A percentile compares a stretch with the other conserved stretches of the same genome.
Evolutionary conservation across 2,888 invertebrate species (phyloP).

Genomic region (Brachypterus glaber): DNA sequence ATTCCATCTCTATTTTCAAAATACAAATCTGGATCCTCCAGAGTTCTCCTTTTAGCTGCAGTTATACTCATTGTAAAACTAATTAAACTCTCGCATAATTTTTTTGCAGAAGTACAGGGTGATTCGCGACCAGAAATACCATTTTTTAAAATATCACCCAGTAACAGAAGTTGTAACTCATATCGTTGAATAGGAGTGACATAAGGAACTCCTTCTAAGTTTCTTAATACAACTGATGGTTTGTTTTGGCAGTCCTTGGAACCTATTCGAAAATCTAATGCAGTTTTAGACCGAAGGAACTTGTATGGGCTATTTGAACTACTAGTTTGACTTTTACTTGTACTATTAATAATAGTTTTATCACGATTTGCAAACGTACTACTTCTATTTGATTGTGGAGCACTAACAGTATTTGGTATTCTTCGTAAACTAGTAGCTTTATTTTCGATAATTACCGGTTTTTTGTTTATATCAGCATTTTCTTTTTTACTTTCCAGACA

Average conservation of each 20-base stretch:
- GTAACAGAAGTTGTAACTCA: constrained; percentile 60
- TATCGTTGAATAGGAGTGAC: constrained; percentile 63
- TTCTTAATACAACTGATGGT: too few species aligned
- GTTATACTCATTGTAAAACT: constrained; percentile 74
- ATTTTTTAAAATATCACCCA: constrained; percentile 64
- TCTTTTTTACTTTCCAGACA: constrained; percentile 23
- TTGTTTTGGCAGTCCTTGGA: too few species aligned
- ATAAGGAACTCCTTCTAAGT: constrained; percentile 40
- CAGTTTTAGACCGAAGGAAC: constrained; percentile 39
- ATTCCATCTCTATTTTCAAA: constrained; percentile 48
- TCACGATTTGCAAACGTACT: background rate
- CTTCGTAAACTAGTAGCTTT: constrained; percentile 26
- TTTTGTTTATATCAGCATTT: constrained; percentile 9
- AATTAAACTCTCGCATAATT: constrained; percentile 61
- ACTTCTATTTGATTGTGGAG: background rate
- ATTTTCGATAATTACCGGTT: constrained; percentile 22
- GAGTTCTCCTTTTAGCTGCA: constrained; percentile 68
- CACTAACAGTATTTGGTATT: constrained; percentile 21
- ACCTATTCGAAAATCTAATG: constrained; percentile 36
- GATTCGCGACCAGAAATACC: constrained; percentile 45
- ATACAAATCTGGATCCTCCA: constrained; percentile 75
- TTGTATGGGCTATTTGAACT: constrained; percentile 21
- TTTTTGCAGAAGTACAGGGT: constrained; percentile 52
- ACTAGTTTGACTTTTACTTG: constrained; percentile 8
- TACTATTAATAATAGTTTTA: constrained; percentile 8